A percentile compares a stretch with the other conserved stretches of the same genome.
Evolutionary conservation across 2,797 vertebrate species (phyloP).

Genomic region (Periparus ater): DNA sequence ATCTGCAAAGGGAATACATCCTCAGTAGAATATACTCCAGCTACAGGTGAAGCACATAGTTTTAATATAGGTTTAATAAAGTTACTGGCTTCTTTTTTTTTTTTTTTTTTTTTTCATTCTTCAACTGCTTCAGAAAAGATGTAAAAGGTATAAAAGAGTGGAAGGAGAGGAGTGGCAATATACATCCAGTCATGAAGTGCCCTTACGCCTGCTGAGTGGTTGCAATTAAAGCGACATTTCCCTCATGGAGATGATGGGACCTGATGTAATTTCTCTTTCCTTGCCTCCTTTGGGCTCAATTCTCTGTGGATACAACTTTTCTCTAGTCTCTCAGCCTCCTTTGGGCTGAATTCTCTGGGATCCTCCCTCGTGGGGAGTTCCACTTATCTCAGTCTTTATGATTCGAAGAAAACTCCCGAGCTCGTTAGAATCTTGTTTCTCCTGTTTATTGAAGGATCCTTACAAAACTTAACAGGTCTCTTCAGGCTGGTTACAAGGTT

Average conservation of each 20-base stretch:
- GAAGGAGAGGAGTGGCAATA: not conserved
- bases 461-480: too few relatives aligned
- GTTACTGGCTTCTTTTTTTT: not conserved
- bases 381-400: too few relatives aligned
- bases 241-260: not conserved
- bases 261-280: too few relatives aligned
- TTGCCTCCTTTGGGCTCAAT: too few relatives aligned
- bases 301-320: too few relatives aligned
- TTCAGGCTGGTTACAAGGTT: too few relatives aligned
- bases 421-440: too few relatives aligned
- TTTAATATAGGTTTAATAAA: conserved; percentile 1
- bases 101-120: not conserved
- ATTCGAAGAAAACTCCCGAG: too few relatives aligned
- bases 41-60: not conserved
- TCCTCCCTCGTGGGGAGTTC: too few relatives aligned
- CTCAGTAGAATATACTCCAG: not conserved
- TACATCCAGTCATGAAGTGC: not conserved
- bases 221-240: not conserved
- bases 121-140: not conserved
- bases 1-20: not conserved
- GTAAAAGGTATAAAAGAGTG: not conserved
- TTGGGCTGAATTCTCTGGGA: too few relatives aligned
- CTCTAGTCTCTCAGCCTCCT: too few relatives aligned
- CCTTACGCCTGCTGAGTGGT: not conserved
- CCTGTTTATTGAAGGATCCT: too few relatives aligned